Evolutionary conservation across 2,797 vertebrate species (phyloP).

Genomic region (Acrossocheilus fasciatus): DNA sequence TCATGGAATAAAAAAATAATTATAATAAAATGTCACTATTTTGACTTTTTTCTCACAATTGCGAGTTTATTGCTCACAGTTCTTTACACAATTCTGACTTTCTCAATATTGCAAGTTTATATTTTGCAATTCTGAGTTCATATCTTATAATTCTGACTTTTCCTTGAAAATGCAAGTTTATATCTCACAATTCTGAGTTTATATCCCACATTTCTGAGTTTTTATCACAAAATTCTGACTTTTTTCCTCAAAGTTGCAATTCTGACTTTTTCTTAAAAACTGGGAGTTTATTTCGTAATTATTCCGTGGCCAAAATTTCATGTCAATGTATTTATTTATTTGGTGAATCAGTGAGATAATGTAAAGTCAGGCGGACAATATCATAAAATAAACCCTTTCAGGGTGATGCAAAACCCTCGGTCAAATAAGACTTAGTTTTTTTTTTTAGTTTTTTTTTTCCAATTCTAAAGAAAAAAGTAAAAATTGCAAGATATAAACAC

Average conservation of each 20-base stretch:
- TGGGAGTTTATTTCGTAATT: too few species aligned
- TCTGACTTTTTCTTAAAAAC: too few species aligned
- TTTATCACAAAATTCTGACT: too few species aligned
- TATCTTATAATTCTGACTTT: background rate
- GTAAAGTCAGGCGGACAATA: background rate
- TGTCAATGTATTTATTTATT: background rate
- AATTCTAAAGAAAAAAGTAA: background rate
- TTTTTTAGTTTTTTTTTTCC: too few species aligned
- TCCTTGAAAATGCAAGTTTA: background rate
- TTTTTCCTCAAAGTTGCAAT: too few species aligned
- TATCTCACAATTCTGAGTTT: too few species aligned
- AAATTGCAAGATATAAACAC: background rate
- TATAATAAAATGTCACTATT: background rate
- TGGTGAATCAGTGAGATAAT: background rate
- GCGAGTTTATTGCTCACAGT: background rate
- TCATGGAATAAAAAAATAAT: too few species aligned
- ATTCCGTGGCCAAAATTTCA: background rate
- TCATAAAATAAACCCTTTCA: background rate
- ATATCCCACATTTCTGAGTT: too few species aligned
- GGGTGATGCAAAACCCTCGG: background rate
- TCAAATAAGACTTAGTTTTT: too few species aligned
- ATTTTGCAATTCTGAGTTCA: background rate
- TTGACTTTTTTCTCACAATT: background rate
- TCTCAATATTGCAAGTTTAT: background rate
- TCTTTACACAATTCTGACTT: background rate